Evolutionary conservation across 2,888 invertebrate genomes (phyloP), one percentile per base, ranked within the genome.

Genomic region (Dasysyrphus albostriatus): DNA sequence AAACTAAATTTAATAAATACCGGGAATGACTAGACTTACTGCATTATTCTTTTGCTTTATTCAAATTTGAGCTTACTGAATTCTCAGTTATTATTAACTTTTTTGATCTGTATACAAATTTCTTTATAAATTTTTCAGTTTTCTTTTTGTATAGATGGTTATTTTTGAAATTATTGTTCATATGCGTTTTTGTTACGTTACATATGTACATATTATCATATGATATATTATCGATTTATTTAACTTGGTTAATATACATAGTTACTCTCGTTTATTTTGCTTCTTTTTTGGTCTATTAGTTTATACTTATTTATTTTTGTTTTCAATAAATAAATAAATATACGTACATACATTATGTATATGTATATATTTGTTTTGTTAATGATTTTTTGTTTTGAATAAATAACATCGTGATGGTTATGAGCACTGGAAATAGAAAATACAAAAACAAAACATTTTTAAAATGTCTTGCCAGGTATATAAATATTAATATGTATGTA

Each of bases 21-120:
- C 81, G 78, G 85, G 65, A 79, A 78, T 87, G 87, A 87, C 87
- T 87, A 87, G 87, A 87, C 65, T 83, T 77, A 82, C 69, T 87
- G 82, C 78, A 70, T 77, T 72, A 42, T 72, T 65, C 44, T n/a
- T 67, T 72, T 87, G 82, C 77, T 70, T 77, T 72, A 42, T 72
- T 67, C 47, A 72, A 69, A 58, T 77, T 82, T 82, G 77, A 77
- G 73, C 83, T 78, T 70, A 63, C 37, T 56, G 59, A 67, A 65
- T 29, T 63, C 8, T 63, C 51, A 12, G 39, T 61, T n/a, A 56
- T n/a, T 56, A 5, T 49, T 72, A 44, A n/a, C 47, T 49, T 29
- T 24, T 39, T 61, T 34, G 12, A 69, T 73, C 32, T 83, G 73
- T 74, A 56, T 74, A 78, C 70, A 79, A 80, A 80, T 75, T 78